Conservation (phyloP, 2,888 invertebrate genomes). For the Epirrhoe tristata region DNA sequence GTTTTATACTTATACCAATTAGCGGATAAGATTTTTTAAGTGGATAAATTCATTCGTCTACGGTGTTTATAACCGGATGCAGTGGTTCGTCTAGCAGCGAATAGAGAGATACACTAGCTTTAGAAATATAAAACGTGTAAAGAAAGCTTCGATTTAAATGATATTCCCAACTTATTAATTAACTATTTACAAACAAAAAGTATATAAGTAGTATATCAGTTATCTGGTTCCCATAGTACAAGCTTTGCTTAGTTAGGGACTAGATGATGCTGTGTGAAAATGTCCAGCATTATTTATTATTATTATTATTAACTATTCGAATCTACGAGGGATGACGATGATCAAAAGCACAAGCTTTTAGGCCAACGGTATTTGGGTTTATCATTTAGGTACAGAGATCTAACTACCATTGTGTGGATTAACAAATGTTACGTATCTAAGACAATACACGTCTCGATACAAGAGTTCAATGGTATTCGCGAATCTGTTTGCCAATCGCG, state of each 20-base stretch:
- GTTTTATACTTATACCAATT: slow-evolving; percentile 19
- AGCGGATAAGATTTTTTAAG: slow-evolving; percentile 10
- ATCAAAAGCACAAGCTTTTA: not conserved
- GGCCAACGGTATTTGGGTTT: not conserved
- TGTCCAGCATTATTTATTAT: no score
- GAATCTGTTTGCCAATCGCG: slow-evolving; percentile 73
- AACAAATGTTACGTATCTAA: slow-evolving; percentile 37
- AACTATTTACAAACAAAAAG: no score
- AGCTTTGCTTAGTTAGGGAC: no score
- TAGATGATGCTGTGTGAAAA: no score
- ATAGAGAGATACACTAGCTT: not conserved
- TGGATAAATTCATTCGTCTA: slow-evolving; percentile 8
- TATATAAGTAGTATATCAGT: no score
- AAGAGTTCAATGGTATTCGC: slow-evolving; percentile 65
- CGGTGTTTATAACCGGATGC: slow-evolving; percentile 1
- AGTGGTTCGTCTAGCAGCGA: not conserved
- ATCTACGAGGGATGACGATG: not conserved
- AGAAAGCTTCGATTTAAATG: no score
- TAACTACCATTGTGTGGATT: slow-evolving; percentile 20
- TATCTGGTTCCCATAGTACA: no score
- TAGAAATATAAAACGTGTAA: not conserved
- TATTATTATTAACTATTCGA: no score
- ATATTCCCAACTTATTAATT: no score
- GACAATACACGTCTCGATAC: slow-evolving; percentile 56
- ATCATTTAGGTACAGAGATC: slow-evolving; percentile 6